phyloP scores from a whole-genome alignment of 2,113 vertebrate species.

The Suncus etruscus region DNA sequence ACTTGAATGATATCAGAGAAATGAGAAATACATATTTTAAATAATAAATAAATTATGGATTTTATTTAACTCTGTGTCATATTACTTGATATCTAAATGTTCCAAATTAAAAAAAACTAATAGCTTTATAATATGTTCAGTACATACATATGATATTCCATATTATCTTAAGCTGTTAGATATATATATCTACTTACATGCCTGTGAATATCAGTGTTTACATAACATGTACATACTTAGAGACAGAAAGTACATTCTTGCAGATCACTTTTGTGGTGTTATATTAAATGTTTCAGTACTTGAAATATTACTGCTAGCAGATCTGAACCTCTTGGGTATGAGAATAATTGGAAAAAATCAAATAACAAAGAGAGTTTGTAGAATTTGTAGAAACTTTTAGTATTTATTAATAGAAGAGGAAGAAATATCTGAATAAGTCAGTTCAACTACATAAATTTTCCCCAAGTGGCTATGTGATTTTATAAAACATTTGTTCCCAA shows the following conservation, averaged over 20 bases:
- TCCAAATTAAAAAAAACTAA: not conserved
- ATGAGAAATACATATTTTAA: not conserved
- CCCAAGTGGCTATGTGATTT: constrained; percentile 26
- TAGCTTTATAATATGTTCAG: not conserved
- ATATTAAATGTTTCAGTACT: constrained; percentile 7
- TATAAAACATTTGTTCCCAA: constrained; percentile 28
- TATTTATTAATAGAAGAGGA: constrained; percentile 43
- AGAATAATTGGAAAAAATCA: not conserved
- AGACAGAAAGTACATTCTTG: not conserved
- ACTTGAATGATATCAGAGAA: not conserved
- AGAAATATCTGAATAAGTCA: constrained; percentile 3
- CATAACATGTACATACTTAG: too few species aligned
- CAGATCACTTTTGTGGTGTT: not conserved
- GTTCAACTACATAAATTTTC: constrained; percentile 39
- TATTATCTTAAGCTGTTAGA: not conserved
- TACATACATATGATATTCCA: not conserved
- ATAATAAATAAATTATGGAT: not conserved
- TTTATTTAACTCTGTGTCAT: not conserved
- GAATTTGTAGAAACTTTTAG: constrained; percentile 20
- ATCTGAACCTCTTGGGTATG: not conserved
- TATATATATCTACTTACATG: too few species aligned
- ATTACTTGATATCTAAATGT: not conserved
- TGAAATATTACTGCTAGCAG: not conserved
- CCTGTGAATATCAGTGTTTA: too few species aligned
- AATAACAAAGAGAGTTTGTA: constrained; percentile 26